Evolutionary conservation across 2,888 invertebrate genomes (phyloP).

Genomic region (Ctenicera cuprea): DNA sequence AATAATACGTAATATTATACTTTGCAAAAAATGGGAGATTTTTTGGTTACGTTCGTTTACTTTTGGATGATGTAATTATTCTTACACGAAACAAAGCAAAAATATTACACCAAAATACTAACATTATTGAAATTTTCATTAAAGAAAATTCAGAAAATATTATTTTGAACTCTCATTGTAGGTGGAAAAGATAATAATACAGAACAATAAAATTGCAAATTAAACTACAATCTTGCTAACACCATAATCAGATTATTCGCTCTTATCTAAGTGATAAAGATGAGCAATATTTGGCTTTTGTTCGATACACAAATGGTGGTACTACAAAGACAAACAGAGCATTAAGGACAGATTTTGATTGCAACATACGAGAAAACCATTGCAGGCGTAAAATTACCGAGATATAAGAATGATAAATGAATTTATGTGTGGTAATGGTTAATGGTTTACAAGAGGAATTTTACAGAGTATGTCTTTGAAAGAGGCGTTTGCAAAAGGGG

Average conservation of each 20-base stretch:
- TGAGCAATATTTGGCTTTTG: neutral
- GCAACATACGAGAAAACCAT: neutral
- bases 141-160: no score
- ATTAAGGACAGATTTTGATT: conserved; percentile 14
- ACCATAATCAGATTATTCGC: neutral
- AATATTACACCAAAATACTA: no score
- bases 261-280: neutral
- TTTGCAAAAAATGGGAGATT: neutral
- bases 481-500: conserved; percentile 8
- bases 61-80: no score
- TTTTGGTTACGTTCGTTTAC: neutral
- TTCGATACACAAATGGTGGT: neutral
- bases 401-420: conserved; percentile 6
- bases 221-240: neutral
- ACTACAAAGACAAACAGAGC: neutral
- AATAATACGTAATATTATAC: no score
- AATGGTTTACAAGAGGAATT: neutral
- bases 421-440: neutral
- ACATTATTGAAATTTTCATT: no score
- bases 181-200: neutral
- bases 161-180: neutral
- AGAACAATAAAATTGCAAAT: neutral
- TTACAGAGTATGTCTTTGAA: conserved; percentile 1
- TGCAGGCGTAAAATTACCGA: conserved; percentile 11
- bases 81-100: no score